Conservation (phyloP, 2,797 vertebrate species). For the Pygocentrus nattereri region DNA sequence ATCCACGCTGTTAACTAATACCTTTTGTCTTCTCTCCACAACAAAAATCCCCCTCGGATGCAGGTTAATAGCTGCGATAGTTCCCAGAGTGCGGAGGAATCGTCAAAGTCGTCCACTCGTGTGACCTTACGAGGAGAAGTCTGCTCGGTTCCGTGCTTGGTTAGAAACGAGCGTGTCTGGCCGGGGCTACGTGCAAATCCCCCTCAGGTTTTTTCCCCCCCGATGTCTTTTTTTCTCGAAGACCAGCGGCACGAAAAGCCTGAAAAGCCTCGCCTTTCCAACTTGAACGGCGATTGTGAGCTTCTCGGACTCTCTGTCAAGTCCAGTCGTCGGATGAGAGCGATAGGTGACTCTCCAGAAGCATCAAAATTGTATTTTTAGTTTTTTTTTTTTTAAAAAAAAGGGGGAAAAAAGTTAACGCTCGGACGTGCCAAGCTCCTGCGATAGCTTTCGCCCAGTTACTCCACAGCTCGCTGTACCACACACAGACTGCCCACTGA, state of each 20-base stretch:
- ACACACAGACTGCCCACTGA: slow-evolving; percentile 87
- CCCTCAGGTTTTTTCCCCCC: slow-evolving; percentile 61
- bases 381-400: slow-evolving; percentile 30
- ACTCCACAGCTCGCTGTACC: slow-evolving; percentile 80
- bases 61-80: slow-evolving; percentile 59
- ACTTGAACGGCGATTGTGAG: slow-evolving; percentile 49
- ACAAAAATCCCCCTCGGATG: slow-evolving; percentile 63
- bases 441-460: slow-evolving; percentile 67
- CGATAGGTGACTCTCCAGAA: slow-evolving; percentile 48
- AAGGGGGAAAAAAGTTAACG: slow-evolving; percentile 63
- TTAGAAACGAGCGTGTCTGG: slow-evolving; percentile 20
- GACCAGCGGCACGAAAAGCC: not conserved
- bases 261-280: slow-evolving; percentile 58
- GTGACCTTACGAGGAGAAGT: slow-evolving; percentile 43
- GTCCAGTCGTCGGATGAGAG: slow-evolving; percentile 37
- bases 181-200: slow-evolving; percentile 24
- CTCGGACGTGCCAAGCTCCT: slow-evolving; percentile 64
- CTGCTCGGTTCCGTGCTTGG: slow-evolving; percentile 24
- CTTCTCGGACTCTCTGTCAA: slow-evolving; percentile 63
- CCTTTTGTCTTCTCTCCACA: slow-evolving; percentile 79
- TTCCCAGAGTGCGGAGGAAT: slow-evolving; percentile 62
- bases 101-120: slow-evolving; percentile 68
- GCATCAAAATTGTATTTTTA: slow-evolving; percentile 43
- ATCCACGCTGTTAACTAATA: slow-evolving; percentile 18
- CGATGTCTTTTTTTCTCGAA: not conserved